A percentile compares a stretch with the other conserved stretches of the same genome.
These are phyloP conservation scores for Mus pahari DNA, from an alignment of 2,113 vertebrate genomes.

Conservation along the genomic window DNA sequence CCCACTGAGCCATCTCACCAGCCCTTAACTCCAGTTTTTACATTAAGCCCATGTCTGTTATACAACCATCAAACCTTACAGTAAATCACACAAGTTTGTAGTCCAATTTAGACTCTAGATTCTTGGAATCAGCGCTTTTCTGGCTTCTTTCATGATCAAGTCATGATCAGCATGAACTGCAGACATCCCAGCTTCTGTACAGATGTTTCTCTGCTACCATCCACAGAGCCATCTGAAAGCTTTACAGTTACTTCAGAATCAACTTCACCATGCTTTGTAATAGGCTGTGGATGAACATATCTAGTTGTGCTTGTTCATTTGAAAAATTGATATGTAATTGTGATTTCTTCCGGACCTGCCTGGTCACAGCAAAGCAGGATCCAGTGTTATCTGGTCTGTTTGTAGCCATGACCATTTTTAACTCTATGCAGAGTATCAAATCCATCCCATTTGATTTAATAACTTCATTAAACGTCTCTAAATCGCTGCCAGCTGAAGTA, in stretches of 20 bases:
- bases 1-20: too few relatives aligned
- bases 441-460: conserved; percentile 98
- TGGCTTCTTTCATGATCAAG: conserved; percentile 94
- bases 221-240: conserved; percentile 96
- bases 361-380: conserved; percentile 94
- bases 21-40: conserved; percentile 80
- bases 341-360: conserved; percentile 95
- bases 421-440: conserved; percentile 98
- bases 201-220: conserved; percentile 96
- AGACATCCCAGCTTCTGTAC: conserved; percentile 94
- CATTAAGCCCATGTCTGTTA: conserved; percentile 73
- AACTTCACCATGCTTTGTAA: conserved; percentile 98
- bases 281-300: conserved; percentile 96
- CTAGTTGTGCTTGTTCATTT: conserved; percentile 97
- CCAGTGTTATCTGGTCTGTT: conserved; percentile 98
- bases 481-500: conserved; percentile 91
- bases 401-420: conserved; percentile 99
- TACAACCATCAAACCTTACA: conserved; percentile 71
- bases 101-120: conserved; percentile 97
- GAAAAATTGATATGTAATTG: conserved; percentile 96
- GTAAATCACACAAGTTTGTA: conserved; percentile 95
- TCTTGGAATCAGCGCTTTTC: conserved; percentile 98
- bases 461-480: conserved; percentile 99
- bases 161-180: neutral
- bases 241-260: conserved; percentile 99